These are phyloP conservation scores for Cephus pulcher DNA, from an alignment of 2,888 invertebrate species.

Conservation along the genomic window DNA sequence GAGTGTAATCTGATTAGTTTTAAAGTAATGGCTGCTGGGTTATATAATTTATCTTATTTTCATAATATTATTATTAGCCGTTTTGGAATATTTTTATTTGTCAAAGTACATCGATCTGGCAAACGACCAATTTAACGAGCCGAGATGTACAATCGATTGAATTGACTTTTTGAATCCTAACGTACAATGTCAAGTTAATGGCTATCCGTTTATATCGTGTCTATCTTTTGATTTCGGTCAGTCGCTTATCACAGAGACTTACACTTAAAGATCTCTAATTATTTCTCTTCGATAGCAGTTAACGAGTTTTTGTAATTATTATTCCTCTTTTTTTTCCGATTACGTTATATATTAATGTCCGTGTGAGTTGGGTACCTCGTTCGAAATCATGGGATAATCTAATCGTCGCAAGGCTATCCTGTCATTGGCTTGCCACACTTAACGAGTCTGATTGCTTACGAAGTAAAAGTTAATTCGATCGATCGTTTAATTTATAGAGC, in stretches of 20 bases:
- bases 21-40: not conserved
- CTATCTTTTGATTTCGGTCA: not conserved
- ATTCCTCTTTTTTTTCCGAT: not conserved
- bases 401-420: not conserved
- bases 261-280: not conserved
- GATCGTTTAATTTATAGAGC: not conserved
- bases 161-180: not conserved
- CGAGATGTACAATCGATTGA: not conserved
- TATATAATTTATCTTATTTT: not conserved
- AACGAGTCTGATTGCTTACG: not conserved
- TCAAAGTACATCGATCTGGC: not conserved
- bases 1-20: not conserved
- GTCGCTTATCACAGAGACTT: not conserved
- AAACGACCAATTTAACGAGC: not conserved
- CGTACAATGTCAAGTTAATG: not conserved
- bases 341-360: not conserved
- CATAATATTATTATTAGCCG: not conserved
- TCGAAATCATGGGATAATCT: not conserved
- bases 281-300: not conserved
- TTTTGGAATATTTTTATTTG: not conserved
- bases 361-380: not conserved
- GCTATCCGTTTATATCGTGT: not conserved
- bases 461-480: not conserved
- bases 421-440: not conserved
- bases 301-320: not conserved